Evolutionary conservation across 2,113 vertebrate genomes (phyloP).

Genomic region (Corydoras maculifer): DNA sequence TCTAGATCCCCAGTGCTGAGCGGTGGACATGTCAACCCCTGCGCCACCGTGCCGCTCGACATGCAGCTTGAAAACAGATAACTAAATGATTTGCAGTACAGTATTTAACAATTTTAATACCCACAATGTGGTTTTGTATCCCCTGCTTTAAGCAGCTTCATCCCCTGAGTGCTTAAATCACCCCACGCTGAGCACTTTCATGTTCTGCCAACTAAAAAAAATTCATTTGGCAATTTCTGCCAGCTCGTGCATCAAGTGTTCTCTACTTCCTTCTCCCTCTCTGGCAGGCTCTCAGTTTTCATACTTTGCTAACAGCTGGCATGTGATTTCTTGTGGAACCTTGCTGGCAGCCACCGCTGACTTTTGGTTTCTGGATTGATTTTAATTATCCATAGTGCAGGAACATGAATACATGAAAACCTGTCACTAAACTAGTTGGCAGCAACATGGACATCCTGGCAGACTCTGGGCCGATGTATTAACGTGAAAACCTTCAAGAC

Average conservation of each 20-base stretch:
- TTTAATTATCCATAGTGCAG: neutral
- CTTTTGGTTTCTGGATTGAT: neutral
- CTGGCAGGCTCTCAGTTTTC: constrained; percentile 8
- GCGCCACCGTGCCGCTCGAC: no score
- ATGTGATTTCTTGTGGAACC: neutral
- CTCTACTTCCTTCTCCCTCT: constrained; percentile 13
- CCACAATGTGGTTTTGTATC: neutral
- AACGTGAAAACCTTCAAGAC: no score
- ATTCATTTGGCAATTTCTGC: constrained; percentile 1
- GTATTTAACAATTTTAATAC: neutral
- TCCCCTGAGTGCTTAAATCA: constrained; percentile 2
- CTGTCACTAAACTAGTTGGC: no score
- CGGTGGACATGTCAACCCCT: no score
- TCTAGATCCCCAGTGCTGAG: no score
- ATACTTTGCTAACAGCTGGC: constrained; percentile 12
- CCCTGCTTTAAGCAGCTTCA: neutral
- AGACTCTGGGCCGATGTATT: no score
- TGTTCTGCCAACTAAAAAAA: constrained; percentile 14
- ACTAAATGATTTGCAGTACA: no score
- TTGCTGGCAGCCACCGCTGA: constrained; percentile 2
- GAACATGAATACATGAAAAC: constrained; percentile 12
- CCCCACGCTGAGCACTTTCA: constrained; percentile 5
- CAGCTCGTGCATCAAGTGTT: constrained; percentile 19
- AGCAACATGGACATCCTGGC: no score
- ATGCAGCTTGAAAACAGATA: no score